Evolutionary conservation across 2,888 invertebrate genomes (phyloP).

Genomic region (Dendrolimus pini): DNA sequence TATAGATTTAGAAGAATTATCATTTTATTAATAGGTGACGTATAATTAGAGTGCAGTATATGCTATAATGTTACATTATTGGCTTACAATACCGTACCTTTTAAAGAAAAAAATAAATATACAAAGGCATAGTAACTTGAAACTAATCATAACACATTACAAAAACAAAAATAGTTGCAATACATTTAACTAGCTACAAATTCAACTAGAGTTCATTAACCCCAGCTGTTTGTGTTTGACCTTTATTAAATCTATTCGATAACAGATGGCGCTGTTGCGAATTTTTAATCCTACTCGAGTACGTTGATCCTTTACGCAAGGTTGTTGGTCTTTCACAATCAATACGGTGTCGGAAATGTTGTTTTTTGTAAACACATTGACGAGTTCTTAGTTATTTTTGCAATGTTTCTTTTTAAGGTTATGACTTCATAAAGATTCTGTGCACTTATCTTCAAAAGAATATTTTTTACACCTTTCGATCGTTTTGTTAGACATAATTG

Average conservation of each 20-base stretch:
- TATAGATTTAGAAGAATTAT: too few species aligned
- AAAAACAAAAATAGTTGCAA: constrained; percentile 32
- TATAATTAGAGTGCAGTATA: too few species aligned
- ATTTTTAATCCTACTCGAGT: constrained; percentile 19
- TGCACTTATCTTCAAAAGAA: too few species aligned
- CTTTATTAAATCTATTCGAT: constrained; percentile 28
- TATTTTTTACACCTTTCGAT: too few species aligned
- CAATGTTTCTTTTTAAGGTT: neutral
- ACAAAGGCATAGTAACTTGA: neutral
- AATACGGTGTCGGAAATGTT: constrained; percentile 15
- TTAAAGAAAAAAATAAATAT: too few species aligned
- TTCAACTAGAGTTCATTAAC: constrained; percentile 28
- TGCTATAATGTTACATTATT: too few species aligned
- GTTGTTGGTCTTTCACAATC: constrained; percentile 33
- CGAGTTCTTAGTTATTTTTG: neutral
- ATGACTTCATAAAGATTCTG: neutral
- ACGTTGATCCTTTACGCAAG: constrained; percentile 41
- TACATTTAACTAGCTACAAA: constrained; percentile 22
- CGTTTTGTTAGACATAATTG: too few species aligned
- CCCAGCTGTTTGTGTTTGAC: constrained; percentile 24
- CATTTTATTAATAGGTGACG: too few species aligned
- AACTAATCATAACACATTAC: constrained; percentile 1
- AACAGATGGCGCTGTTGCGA: constrained; percentile 33
- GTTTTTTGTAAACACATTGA: neutral
- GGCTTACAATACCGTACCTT: too few species aligned